These are phyloP conservation scores for Etheostoma spectabile DNA, from an alignment of 2,113 vertebrate species.

Conservation along the genomic window DNA sequence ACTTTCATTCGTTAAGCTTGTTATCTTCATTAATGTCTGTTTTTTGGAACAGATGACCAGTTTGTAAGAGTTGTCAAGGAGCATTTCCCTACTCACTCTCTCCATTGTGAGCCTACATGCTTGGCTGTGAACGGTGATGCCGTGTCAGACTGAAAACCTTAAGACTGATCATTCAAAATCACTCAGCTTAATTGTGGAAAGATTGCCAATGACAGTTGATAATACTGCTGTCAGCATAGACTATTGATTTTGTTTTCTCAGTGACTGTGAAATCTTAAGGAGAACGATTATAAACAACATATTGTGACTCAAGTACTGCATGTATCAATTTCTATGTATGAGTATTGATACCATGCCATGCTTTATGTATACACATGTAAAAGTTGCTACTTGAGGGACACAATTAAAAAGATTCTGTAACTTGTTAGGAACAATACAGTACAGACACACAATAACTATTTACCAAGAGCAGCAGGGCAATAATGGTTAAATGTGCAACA, in stretches of 20 bases:
- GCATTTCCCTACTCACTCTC: not conserved
- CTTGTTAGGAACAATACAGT: not conserved
- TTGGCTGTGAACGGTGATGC: not conserved
- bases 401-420: not conserved
- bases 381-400: not conserved
- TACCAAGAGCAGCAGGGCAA: not conserved
- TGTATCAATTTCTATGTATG: not conserved
- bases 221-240: not conserved
- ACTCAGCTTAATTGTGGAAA: not conserved
- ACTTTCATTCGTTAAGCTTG: conserved; percentile 18
- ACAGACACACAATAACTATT: not conserved
- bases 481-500: not conserved
- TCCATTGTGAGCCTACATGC: conserved; percentile 16
- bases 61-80: conserved; percentile 40
- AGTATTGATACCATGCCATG: not conserved
- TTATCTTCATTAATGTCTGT: conserved; percentile 42
- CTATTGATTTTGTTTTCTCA: not conserved
- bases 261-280: not conserved
- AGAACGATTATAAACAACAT: not conserved
- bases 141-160: conserved; percentile 14
- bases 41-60: conserved; percentile 42
- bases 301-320: not conserved
- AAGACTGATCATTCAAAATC: conserved; percentile 1
- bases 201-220: not conserved
- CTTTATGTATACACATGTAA: not conserved